These are phyloP conservation scores for Ellobium chinense DNA, from an alignment of 2,888 invertebrate genomes.

Conservation along the genomic window DNA sequence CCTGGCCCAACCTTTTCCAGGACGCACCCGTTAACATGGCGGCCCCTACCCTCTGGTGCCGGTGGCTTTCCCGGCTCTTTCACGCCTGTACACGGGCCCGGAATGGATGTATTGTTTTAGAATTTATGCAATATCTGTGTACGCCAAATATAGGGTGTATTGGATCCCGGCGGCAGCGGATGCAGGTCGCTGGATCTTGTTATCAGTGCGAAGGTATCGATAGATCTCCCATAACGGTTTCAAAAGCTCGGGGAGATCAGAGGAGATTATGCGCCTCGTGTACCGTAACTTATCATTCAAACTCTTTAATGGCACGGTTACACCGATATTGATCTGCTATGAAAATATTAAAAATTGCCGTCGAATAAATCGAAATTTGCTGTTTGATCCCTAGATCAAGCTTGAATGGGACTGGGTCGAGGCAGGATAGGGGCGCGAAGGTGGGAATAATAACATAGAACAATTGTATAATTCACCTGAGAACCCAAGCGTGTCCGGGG, in stretches of 20 bases:
- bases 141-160: background rate
- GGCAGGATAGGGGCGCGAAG: too few relatives aligned
- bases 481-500: too few relatives aligned
- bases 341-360: slow-evolving; percentile 10
- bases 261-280: background rate
- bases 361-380: background rate
- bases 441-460: too few relatives aligned
- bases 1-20: background rate
- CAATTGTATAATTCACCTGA: too few relatives aligned
- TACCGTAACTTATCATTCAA: background rate
- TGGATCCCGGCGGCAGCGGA: background rate
- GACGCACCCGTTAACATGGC: background rate
- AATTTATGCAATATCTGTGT: slow-evolving; percentile 20
- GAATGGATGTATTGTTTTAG: background rate
- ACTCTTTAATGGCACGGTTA: background rate
- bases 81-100: background rate
- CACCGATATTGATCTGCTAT: background rate
- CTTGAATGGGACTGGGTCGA: too few relatives aligned
- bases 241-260: background rate
- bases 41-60: background rate
- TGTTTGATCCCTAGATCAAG: background rate
- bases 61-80: background rate
- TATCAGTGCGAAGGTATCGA: slow-evolving; percentile 28
- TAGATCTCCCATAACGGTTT: background rate
- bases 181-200: slow-evolving; percentile 14